Evolutionary conservation across 2,797 vertebrate genomes (phyloP), one percentile per base, ranked within the genome.

Genomic region (Cryptoprocta ferox): DNA sequence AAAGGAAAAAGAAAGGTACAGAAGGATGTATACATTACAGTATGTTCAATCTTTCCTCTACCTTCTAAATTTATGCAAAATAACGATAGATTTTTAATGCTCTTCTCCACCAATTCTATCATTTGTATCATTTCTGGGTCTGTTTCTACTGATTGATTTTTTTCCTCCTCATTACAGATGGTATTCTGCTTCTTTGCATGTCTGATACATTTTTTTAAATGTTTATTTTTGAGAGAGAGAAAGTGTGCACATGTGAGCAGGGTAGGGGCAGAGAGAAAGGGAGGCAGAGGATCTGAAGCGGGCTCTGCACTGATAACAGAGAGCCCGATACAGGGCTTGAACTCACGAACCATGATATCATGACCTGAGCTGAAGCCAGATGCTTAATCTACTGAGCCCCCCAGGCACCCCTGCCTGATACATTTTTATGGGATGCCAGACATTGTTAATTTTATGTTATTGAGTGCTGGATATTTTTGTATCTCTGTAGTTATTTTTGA

Each of bases 61-160:
- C 7, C 14, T 65, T 70, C 45, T 88, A 30, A 83, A 92, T 24
- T 81, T 94, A 84, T 6, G 24, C 35, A 98, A 97, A 81, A 85
- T 28, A 92, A 76, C 42, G 24, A 42, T 59, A 73, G 73, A 35
- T 75, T 92, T 95, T 81, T 65, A 92, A 56, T 66, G 18, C 79
- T 32, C 63, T 96, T 78, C 48, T 87, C 61, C 53, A 86, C 24
- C 76, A 91, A 95, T 39, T 93, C 89, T 86, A 82, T 65, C 61
- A 71, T 56, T 53, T 84, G 19, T 85, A 35, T 68, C 37, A 75
- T 78, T 92, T 90, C 63, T 73, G 45, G n/a, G 26, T 73, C 56
- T 83, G 35, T 88, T 83, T 86, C 50, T 78, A 39, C 12, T 61
- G 39, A 85, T 5, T 78, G 14, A 68, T 39, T 28, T 80, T 66